phyloP scores from a whole-genome alignment of 2,888 invertebrate species.

The Galerucella nymphaeae region DNA sequence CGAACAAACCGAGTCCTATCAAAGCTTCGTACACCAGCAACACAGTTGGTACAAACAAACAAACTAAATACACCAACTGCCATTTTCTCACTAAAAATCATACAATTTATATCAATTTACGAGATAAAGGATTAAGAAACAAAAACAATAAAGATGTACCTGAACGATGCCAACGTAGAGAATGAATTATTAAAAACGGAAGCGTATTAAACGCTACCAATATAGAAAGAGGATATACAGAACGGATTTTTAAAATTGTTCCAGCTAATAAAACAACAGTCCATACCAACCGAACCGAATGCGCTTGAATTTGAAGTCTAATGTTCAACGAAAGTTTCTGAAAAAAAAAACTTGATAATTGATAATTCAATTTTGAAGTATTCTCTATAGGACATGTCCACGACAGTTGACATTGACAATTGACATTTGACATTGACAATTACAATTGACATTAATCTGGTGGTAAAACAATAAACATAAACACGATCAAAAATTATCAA shows the following conservation, averaged over 20 bases:
- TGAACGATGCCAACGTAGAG: constrained; percentile 51
- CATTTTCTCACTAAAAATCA: constrained; percentile 54
- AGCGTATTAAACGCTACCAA: constrained; percentile 59
- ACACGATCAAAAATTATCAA: no score
- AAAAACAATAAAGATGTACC: constrained; percentile 41
- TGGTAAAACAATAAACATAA: no score
- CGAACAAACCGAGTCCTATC: constrained; percentile 53
- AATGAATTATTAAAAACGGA: constrained; percentile 53
- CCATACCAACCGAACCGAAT: constrained; percentile 59
- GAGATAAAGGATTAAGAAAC: no score
- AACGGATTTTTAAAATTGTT: constrained; percentile 56
- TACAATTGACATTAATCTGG: no score
- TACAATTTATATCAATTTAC: constrained; percentile 20
- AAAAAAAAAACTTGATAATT: constrained; percentile 25
- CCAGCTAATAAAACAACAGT: constrained; percentile 56
- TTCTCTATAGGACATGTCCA: no score
- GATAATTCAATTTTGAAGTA: background rate
- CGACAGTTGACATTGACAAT: no score
- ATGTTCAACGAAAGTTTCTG: constrained; percentile 54
- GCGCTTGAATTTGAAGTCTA: constrained; percentile 57
- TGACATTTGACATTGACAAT: no score
- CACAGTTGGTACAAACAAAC: constrained; percentile 54
- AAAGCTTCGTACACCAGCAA: constrained; percentile 55
- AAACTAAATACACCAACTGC: constrained; percentile 56
- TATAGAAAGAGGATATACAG: constrained; percentile 58